phyloP scores from a whole-genome alignment of 2,797 vertebrate species.

The Zonotrichia albicollis region DNA sequence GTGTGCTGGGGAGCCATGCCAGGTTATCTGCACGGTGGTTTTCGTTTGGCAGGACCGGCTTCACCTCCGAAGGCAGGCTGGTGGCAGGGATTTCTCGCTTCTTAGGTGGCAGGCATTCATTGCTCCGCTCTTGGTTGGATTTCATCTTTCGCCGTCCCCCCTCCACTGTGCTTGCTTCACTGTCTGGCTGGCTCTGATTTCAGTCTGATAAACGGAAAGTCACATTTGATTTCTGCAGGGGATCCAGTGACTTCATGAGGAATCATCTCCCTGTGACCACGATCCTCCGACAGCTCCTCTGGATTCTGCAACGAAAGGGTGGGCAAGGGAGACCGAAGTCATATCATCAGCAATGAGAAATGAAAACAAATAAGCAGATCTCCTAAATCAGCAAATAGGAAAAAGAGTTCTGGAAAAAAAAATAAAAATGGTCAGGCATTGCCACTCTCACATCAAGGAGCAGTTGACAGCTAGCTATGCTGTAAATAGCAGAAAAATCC shows the following conservation, averaged over 20 bases:
- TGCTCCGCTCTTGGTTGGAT: slow-evolving; percentile 98
- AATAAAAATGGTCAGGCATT: not conserved
- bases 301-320: slow-evolving; percentile 79
- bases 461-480: not conserved
- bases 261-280: slow-evolving; percentile 94
- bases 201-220: slow-evolving; percentile 84
- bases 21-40: slow-evolving; percentile 89
- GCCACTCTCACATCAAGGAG: not conserved
- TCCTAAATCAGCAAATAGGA: not conserved
- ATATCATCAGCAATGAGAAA: not conserved
- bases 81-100: slow-evolving; percentile 93
- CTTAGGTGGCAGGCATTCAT: slow-evolving; percentile 98
- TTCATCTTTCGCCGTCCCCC: slow-evolving; percentile 89
- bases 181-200: slow-evolving; percentile 82
- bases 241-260: slow-evolving; percentile 94
- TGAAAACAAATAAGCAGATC: not conserved
- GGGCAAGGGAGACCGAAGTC: slow-evolving; percentile 1
- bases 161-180: slow-evolving; percentile 83
- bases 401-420: not conserved
- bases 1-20: slow-evolving; percentile 89
- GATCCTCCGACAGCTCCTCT: slow-evolving; percentile 80
- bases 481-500: not conserved
- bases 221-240: slow-evolving; percentile 89
- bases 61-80: slow-evolving; percentile 87
- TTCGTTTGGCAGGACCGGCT: slow-evolving; percentile 84